Evolutionary conservation across 1,140 invertebrate species (phyloP).

Genomic region (Drosophila pallidifrons): DNA sequence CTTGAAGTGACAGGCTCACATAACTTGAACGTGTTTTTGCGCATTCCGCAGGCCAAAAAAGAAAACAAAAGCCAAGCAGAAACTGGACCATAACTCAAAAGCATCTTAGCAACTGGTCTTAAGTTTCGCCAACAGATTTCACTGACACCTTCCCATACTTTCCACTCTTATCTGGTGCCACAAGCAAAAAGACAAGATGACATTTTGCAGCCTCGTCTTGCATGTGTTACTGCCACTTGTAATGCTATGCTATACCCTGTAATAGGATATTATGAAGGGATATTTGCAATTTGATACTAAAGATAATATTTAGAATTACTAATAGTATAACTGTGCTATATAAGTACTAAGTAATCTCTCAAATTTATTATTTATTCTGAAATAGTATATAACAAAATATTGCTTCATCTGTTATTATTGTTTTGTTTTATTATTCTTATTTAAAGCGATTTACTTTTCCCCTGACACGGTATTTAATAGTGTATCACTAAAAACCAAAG

Average conservation of each 20-base stretch:
- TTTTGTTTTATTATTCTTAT: no score
- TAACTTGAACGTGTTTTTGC: conserved; percentile 22
- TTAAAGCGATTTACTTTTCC: neutral
- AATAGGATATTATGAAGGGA: neutral
- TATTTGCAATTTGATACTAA: no score
- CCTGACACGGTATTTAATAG: conserved; percentile 2
- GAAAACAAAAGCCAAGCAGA: conserved; percentile 26
- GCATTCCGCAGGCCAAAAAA: conserved; percentile 11
- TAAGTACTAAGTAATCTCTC: no score
- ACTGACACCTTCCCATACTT: neutral
- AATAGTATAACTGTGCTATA: no score
- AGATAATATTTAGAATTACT: no score
- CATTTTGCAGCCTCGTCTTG: conserved; percentile 40
- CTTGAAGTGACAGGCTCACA: conserved; percentile 22
- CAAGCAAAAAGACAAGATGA: conserved; percentile 42
- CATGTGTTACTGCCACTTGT: conserved; percentile 52
- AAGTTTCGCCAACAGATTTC: conserved; percentile 42
- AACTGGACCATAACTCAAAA: conserved; percentile 51
- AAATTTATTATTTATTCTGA: no score
- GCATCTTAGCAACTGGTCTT: conserved; percentile 44
- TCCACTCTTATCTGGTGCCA: neutral
- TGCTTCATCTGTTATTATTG: neutral
- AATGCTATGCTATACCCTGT: conserved; percentile 7
- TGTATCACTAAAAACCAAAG: neutral
- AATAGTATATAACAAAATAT: no score